phyloP scores from a whole-genome alignment of 2,888 invertebrate species.

The Drosophila lacicola region DNA sequence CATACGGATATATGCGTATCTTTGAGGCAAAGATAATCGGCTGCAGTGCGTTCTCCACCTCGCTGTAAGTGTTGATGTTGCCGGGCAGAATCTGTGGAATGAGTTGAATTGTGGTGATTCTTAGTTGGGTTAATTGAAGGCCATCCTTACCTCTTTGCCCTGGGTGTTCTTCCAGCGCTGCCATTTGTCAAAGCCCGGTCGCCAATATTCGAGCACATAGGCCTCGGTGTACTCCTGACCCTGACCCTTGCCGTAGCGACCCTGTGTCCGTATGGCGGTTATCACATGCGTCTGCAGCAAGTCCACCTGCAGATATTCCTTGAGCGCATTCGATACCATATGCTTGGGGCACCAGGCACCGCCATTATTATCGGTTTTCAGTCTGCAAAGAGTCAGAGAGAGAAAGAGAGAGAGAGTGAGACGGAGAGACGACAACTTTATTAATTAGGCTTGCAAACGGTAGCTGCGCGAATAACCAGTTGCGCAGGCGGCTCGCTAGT shows the following conservation, averaged over 20 bases:
- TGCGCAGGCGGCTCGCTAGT: constrained; percentile 32
- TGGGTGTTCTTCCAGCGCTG: constrained; percentile 90
- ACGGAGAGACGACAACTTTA: constrained; percentile 46
- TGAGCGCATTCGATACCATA: constrained; percentile 89
- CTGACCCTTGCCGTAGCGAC: constrained; percentile 92
- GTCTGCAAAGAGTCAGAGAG: constrained; percentile 85
- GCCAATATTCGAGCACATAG: constrained; percentile 92
- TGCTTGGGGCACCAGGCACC: constrained; percentile 94
- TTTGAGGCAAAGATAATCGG: constrained; percentile 91
- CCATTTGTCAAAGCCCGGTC: constrained; percentile 90
- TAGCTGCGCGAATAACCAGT: constrained; percentile 60
- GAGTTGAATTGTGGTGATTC: neutral
- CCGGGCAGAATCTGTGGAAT: constrained; percentile 89
- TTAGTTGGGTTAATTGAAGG: neutral
- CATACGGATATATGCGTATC: constrained; percentile 92
- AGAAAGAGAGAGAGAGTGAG: constrained; percentile 3
- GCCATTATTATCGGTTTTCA: constrained; percentile 91
- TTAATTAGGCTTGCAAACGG: constrained; percentile 64
- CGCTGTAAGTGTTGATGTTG: constrained; percentile 92
- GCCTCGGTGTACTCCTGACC: constrained; percentile 93
- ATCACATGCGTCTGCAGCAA: constrained; percentile 88
- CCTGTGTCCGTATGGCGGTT: constrained; percentile 91
- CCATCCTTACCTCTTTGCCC: constrained; percentile 89
- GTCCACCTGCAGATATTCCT: constrained; percentile 92
- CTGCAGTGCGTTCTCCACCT: constrained; percentile 90